Percentiles rank a stretch among this genome's conserved stretches.
phyloP scores from a whole-genome alignment of 1,140 invertebrate genomes.

The Ephestia elutella region DNA sequence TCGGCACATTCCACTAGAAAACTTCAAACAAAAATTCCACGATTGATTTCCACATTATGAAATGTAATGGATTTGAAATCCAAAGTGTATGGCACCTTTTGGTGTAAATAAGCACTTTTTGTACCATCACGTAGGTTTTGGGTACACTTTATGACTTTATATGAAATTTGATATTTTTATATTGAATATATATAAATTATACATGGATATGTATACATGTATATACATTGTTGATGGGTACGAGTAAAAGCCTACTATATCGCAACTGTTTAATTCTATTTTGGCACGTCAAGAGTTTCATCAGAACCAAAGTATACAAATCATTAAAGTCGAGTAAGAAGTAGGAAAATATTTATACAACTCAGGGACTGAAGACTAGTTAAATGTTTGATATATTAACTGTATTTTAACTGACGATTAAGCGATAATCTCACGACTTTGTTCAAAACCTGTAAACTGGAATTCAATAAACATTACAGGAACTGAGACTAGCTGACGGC shows the following conservation, averaged over 20 bases:
- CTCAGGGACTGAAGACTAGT: conserved; percentile 73
- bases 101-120: conserved; percentile 63
- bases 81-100: conserved; percentile 54
- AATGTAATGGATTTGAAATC: conserved; percentile 66
- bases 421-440: conserved; percentile 53
- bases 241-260: conserved; percentile 70
- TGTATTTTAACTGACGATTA: conserved; percentile 70
- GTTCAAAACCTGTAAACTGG: conserved; percentile 69
- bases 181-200: conserved; percentile 75
- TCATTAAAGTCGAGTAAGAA: conserved; percentile 71
- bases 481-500: conserved; percentile 59
- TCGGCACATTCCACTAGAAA: conserved; percentile 72
- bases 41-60: conserved; percentile 72
- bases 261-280: conserved; percentile 74
- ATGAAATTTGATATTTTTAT: conserved; percentile 75
- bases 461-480: conserved; percentile 53
- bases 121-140: conserved; percentile 74
- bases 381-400: conserved; percentile 74
- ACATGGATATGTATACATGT: conserved; percentile 74
- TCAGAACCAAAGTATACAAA: conserved; percentile 75
- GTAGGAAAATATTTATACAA: conserved; percentile 74
- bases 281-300: conserved; percentile 71
- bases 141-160: conserved; percentile 75
- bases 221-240: conserved; percentile 74
- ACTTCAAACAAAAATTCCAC: conserved; percentile 67